phyloP scores from a whole-genome alignment of 2,888 invertebrate species.

The Eudemis profundana region DNA sequence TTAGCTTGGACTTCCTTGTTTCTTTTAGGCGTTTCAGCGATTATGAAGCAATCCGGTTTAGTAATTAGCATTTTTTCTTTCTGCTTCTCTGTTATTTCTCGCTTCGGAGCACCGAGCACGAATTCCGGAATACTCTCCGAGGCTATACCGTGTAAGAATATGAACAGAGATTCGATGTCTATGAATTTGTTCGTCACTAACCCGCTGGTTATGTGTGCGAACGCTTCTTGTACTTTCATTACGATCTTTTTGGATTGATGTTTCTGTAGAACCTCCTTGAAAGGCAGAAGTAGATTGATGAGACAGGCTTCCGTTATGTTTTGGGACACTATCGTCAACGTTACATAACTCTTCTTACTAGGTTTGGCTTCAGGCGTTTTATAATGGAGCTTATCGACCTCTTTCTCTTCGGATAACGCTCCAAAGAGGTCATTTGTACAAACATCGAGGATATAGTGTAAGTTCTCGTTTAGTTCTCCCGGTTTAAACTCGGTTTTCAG shows the following conservation, averaged over 20 bases:
- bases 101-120: conserved; percentile 81
- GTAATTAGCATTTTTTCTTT: conserved; percentile 82
- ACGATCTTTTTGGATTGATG: conserved; percentile 93
- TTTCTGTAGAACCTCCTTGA: conserved; percentile 91
- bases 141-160: conserved; percentile 92
- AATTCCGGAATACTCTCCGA: conserved; percentile 92
- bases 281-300: conserved; percentile 90
- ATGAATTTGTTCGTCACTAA: conserved; percentile 93
- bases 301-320: conserved; percentile 91
- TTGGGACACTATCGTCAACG: conserved; percentile 92
- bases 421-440: conserved; percentile 96
- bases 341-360: conserved; percentile 93
- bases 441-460: conserved; percentile 92
- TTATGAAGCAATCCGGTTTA: conserved; percentile 91
- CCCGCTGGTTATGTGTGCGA: conserved; percentile 92
- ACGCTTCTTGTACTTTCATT: conserved; percentile 91
- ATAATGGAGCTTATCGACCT: conserved; percentile 92
- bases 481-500: conserved; percentile 89
- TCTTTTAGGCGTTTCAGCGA: conserved; percentile 89
- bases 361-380: conserved; percentile 93
- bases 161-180: conserved; percentile 88
- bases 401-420: conserved; percentile 94
- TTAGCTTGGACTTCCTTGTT: conserved; percentile 87
- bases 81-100: conserved; percentile 83
- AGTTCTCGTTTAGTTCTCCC: conserved; percentile 91